Conservation (phyloP, 2,888 invertebrate species). For the Drosophila pseudotalamancana region DNA sequence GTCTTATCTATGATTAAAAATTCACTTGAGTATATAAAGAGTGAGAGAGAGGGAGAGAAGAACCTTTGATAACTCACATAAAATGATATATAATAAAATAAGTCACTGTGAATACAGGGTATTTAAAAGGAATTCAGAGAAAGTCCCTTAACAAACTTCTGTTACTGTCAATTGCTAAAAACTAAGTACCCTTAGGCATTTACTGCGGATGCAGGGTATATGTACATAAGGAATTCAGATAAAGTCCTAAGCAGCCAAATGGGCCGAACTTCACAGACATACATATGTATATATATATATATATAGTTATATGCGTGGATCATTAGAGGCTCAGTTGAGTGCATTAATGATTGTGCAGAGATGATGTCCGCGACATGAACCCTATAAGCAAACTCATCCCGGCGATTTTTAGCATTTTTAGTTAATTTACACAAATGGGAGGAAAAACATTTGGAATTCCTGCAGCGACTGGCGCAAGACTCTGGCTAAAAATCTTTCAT, state of each 20-base stretch:
- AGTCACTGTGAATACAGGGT: no score
- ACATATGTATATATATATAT: no score
- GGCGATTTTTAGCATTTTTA: slow-evolving; percentile 82
- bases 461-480: slow-evolving; percentile 39
- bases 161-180: no score
- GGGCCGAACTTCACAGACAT: no score
- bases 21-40: no score
- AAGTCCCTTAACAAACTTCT: no score
- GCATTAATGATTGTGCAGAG: slow-evolving; percentile 58
- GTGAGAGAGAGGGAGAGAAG: no score
- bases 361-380: slow-evolving; percentile 64
- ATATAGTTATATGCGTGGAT: slow-evolving; percentile 28
- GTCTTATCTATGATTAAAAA: no score
- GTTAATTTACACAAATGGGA: slow-evolving; percentile 80
- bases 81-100: no score
- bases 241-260: slow-evolving; percentile 2
- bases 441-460: slow-evolving; percentile 81
- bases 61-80: no score
- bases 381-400: slow-evolving; percentile 77
- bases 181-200: no score
- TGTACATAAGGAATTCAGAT: background rate
- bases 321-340: slow-evolving; percentile 45
- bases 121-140: background rate
- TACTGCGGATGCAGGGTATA: no score
- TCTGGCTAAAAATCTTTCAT: slow-evolving; percentile 75